These are phyloP conservation scores for Ancistrus triradiatus DNA, from an alignment of 2,113 vertebrate genomes.

Conservation along the genomic window DNA sequence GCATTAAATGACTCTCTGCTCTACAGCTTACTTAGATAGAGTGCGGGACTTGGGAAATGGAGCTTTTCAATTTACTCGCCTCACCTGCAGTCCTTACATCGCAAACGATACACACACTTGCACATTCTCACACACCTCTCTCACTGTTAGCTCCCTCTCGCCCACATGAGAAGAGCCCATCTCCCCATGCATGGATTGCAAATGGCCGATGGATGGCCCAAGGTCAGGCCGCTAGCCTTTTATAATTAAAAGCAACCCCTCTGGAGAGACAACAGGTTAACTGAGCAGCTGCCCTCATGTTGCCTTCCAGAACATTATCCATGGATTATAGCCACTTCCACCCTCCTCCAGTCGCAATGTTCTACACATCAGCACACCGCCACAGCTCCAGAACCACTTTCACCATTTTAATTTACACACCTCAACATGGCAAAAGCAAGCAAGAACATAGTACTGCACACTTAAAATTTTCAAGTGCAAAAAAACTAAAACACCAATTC, in stretches of 20 bases:
- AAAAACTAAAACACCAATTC: too few relatives aligned
- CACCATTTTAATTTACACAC: background rate
- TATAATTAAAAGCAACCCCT: conserved; percentile 89
- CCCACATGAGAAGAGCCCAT: conserved; percentile 66
- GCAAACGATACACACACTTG: conserved; percentile 27
- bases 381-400: conserved; percentile 2
- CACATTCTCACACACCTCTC: conserved; percentile 7
- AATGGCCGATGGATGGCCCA: conserved; percentile 72
- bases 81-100: conserved; percentile 29
- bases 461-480: too few relatives aligned
- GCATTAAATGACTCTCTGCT: conserved; percentile 79
- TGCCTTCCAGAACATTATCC: conserved; percentile 62
- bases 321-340: conserved; percentile 52
- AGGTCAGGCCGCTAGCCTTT: conserved; percentile 83
- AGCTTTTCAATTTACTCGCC: conserved; percentile 61
- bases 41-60: conserved; percentile 59
- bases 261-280: conserved; percentile 79
- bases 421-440: background rate
- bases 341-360: conserved; percentile 41
- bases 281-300: conserved; percentile 65
- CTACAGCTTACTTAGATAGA: conserved; percentile 75
- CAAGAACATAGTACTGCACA: background rate
- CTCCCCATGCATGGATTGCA: conserved; percentile 73
- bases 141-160: conserved; percentile 26
- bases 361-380: conserved; percentile 36